Evolutionary conservation across 1,140 invertebrate genomes (phyloP).

Genomic region (Wiebesia pumilae): DNA sequence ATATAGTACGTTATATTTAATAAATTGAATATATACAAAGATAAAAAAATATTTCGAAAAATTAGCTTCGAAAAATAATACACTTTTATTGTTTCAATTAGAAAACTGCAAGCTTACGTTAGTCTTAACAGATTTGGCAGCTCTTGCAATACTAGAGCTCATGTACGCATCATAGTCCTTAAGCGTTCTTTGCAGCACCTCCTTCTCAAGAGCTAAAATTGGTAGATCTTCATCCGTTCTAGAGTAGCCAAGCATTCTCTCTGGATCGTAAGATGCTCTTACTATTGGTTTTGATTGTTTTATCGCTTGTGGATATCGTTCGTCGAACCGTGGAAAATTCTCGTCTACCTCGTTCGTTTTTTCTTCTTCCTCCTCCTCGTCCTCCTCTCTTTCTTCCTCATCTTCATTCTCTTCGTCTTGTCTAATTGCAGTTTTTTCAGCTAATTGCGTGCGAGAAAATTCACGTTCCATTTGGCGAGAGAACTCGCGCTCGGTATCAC

Average conservation of each 20-base stretch:
- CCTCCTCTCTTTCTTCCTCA: not conserved
- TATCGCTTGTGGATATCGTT: not conserved
- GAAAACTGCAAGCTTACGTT: not conserved
- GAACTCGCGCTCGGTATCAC: constrained; percentile 39
- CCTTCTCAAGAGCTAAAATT: constrained; percentile 66
- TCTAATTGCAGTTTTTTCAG: not conserved
- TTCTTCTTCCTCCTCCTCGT: constrained; percentile 4
- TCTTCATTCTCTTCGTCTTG: not conserved
- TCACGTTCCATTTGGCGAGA: constrained; percentile 40
- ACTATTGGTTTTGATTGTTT: constrained; percentile 1
- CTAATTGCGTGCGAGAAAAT: not conserved
- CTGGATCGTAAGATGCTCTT: constrained; percentile 58
- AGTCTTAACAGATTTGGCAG: not conserved
- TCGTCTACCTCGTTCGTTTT: not conserved
- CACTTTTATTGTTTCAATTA: not conserved
- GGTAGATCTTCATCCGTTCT: constrained; percentile 65
- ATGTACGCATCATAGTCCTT: constrained; percentile 69
- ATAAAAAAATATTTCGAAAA: too few relatives aligned
- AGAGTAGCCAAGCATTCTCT: constrained; percentile 68
- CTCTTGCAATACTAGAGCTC: constrained; percentile 59
- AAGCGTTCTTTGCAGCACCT: constrained; percentile 65
- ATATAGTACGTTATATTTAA: too few relatives aligned
- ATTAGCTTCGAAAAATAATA: not conserved
- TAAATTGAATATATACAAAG: not conserved
- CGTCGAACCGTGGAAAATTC: constrained; percentile 43